Percentiles rank a stretch among this genome's conserved stretches.
Evolutionary conservation across 2,888 invertebrate species (phyloP).

Genomic region (Morpho deidamia): DNA sequence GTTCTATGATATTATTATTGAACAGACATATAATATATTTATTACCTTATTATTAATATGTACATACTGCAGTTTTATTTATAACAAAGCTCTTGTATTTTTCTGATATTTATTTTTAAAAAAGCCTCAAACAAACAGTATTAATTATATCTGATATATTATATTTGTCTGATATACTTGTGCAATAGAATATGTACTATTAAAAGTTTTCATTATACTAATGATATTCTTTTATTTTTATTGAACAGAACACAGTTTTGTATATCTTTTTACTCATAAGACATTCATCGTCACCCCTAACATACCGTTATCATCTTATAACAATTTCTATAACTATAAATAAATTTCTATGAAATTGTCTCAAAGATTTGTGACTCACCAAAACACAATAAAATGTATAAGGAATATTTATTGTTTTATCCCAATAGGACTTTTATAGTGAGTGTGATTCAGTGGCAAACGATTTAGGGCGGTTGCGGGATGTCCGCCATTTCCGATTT

Average conservation of each 20-base stretch:
- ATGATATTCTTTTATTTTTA: no score
- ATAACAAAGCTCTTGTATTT: no score
- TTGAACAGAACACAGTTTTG: neutral
- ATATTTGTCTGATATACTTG: no score
- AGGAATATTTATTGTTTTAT: constrained; percentile 68
- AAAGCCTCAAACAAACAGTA: no score
- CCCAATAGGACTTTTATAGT: constrained; percentile 61
- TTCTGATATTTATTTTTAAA: no score
- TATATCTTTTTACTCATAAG: neutral
- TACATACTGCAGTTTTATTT: no score
- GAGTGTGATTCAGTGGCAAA: constrained; percentile 65
- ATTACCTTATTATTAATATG: no score
- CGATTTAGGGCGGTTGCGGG: constrained; percentile 48
- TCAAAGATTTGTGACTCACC: constrained; percentile 50
- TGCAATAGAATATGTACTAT: no score
- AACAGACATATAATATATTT: no score
- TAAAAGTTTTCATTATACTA: no score
- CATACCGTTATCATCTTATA: constrained; percentile 1
- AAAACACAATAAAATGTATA: constrained; percentile 57
- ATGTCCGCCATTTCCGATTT: constrained; percentile 67
- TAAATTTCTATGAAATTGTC: constrained; percentile 14
- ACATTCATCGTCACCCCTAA: constrained; percentile 1
- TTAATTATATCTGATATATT: no score
- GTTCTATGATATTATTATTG: no score
- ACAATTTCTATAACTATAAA: constrained; percentile 12